Evolutionary conservation across 37 sponge, comb jelly and placozoan species (phyloP).

Genomic region (Mnemiopsis leidyi): DNA sequence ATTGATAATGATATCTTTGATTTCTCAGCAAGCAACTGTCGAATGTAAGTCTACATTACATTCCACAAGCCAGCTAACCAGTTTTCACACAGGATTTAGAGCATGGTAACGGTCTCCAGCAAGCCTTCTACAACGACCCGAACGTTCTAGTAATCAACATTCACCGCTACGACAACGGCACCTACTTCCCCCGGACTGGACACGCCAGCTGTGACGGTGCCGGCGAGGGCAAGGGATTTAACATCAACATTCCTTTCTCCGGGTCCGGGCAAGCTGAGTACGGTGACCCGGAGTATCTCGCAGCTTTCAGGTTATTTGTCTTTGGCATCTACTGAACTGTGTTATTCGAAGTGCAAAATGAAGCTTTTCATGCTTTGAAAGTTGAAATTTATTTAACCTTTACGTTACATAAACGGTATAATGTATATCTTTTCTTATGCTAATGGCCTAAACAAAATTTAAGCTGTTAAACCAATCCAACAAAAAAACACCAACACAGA

Average conservation of each 20-base stretch:
- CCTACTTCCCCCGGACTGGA: slow-evolving; percentile 89
- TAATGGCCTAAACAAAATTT: no score
- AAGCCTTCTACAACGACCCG: slow-evolving; percentile 86
- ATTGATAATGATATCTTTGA: no score
- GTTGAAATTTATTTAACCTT: no score
- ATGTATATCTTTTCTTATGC: background rate
- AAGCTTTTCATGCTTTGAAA: no score
- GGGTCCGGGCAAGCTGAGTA: slow-evolving; percentile 70
- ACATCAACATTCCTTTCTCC: slow-evolving; percentile 89
- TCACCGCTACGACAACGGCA: slow-evolving; percentile 90
- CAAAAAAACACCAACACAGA: slow-evolving; percentile 52
- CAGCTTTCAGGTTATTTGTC: slow-evolving; percentile 86
- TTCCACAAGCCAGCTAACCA: no score
- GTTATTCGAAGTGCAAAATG: no score
- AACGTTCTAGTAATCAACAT: slow-evolving; percentile 76
- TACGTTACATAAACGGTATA: no score
- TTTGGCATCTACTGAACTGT: no score
- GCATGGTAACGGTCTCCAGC: slow-evolving; percentile 91
- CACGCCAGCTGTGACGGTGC: slow-evolving; percentile 68
- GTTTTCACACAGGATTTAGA: slow-evolving; percentile 79
- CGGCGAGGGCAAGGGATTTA: slow-evolving; percentile 85
- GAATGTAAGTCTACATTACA: no score
- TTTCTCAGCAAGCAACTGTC: no score
- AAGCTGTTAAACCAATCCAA: no score
- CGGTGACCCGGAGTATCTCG: slow-evolving; percentile 91